These are phyloP conservation scores for Ibycter americanus DNA, from an alignment of 2,797 vertebrate species.

Conservation along the genomic window DNA sequence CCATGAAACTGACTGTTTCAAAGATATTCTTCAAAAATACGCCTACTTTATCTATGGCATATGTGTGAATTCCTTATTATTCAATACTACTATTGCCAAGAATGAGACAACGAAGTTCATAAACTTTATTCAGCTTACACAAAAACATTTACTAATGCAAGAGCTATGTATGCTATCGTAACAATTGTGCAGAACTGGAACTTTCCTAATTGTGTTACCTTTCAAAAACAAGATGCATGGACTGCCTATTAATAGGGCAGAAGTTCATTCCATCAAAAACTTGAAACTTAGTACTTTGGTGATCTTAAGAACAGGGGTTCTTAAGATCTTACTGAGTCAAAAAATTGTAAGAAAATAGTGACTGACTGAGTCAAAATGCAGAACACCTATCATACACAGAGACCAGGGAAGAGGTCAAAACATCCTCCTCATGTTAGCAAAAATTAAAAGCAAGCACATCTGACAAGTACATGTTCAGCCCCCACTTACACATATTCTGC, in stretches of 20 bases:
- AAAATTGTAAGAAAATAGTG: too few species aligned
- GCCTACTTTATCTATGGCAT: neutral
- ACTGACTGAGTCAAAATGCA: neutral
- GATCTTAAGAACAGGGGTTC: neutral
- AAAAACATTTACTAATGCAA: neutral
- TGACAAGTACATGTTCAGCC: neutral
- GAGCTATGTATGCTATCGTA: accelerated
- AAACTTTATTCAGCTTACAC: neutral
- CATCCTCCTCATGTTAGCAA: neutral
- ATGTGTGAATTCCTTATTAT: neutral
- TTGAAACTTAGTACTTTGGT: neutral
- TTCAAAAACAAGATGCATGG: neutral
- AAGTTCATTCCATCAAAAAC: neutral
- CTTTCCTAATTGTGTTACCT: neutral
- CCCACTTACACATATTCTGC: neutral
- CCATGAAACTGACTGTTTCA: neutral
- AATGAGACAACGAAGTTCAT: neutral
- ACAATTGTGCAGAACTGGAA: neutral
- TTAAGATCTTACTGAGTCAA: too few species aligned
- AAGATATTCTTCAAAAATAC: neutral
- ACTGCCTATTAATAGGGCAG: neutral
- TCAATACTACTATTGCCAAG: neutral
- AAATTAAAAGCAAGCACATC: neutral
- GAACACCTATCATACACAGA: neutral
- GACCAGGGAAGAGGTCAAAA: neutral